phyloP scores from a whole-genome alignment of 2,797 vertebrate genomes.

The Peromyscus attwateri region DNA sequence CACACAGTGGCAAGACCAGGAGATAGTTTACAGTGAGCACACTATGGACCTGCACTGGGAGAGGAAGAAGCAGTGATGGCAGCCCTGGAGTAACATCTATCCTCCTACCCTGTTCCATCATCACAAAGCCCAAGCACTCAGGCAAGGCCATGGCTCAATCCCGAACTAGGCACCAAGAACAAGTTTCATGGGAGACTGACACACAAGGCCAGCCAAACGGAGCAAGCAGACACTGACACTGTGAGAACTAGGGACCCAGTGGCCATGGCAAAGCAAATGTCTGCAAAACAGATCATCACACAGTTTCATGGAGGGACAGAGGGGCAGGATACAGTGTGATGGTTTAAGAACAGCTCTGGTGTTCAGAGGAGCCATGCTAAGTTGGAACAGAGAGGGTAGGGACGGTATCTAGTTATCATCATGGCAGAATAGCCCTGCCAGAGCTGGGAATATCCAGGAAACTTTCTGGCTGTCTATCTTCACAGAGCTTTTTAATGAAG shows the following conservation, averaged over 20 bases:
- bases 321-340: too few species aligned
- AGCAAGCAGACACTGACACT: fast-evolving
- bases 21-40: fast-evolving
- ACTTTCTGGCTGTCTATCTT: background rate
- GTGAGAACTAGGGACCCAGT: background rate
- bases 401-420: background rate
- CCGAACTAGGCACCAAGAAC: background rate
- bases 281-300: fast-evolving
- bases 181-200: background rate
- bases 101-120: background rate
- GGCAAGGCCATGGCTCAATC: too few species aligned
- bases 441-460: background rate
- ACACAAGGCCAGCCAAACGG: too few species aligned
- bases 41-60: background rate
- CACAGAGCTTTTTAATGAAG: background rate
- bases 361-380: background rate
- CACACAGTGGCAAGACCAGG: too few species aligned
- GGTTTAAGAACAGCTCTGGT: background rate
- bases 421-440: background rate
- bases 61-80: background rate
- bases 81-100: too few species aligned
- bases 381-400: background rate
- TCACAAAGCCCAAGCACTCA: fast-evolving
- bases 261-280: background rate
- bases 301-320: too few species aligned